Conservation (phyloP, 53 echinoderm and acorn worm species). For the Arbacia lixula region DNA sequence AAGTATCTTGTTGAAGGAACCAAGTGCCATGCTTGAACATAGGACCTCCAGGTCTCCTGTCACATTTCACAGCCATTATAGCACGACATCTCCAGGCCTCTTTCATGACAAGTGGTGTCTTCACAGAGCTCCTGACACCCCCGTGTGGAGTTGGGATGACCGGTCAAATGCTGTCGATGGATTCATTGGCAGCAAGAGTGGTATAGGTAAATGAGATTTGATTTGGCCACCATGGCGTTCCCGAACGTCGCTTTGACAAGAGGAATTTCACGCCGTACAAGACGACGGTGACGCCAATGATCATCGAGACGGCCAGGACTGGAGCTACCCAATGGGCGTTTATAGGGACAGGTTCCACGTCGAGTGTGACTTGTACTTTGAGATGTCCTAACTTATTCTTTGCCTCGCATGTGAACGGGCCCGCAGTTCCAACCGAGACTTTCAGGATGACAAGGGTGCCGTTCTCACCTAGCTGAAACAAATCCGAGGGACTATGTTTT, state of each 20-base stretch:
- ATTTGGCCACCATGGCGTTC: too few relatives aligned
- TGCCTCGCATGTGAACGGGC: slow-evolving; percentile 12
- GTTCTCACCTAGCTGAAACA: slow-evolving; percentile 14
- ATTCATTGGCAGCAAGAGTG: too few relatives aligned
- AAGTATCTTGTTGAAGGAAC: too few relatives aligned
- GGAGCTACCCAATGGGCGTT: not conserved
- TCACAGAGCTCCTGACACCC: too few relatives aligned
- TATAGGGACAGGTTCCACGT: not conserved
- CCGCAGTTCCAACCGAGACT: not conserved
- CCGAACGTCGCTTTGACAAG: not conserved
- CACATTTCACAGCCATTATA: too few relatives aligned
- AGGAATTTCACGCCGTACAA: not conserved
- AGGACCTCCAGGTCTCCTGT: too few relatives aligned
- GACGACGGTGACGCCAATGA: not conserved
- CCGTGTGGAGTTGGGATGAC: too few relatives aligned
- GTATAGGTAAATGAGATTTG: too few relatives aligned
- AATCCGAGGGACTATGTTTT: not conserved
- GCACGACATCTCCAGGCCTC: too few relatives aligned
- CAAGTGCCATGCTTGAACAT: too few relatives aligned
- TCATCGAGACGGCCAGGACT: not conserved
- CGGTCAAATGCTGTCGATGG: too few relatives aligned
- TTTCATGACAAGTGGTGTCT: too few relatives aligned
- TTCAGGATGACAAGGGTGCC: slow-evolving; percentile 21
- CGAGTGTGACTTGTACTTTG: not conserved
- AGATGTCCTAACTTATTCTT: slow-evolving; percentile 25